Base-by-base conservation (phyloP, 2,113 vertebrate species). In the Erythrolamprus reginae region DNA sequence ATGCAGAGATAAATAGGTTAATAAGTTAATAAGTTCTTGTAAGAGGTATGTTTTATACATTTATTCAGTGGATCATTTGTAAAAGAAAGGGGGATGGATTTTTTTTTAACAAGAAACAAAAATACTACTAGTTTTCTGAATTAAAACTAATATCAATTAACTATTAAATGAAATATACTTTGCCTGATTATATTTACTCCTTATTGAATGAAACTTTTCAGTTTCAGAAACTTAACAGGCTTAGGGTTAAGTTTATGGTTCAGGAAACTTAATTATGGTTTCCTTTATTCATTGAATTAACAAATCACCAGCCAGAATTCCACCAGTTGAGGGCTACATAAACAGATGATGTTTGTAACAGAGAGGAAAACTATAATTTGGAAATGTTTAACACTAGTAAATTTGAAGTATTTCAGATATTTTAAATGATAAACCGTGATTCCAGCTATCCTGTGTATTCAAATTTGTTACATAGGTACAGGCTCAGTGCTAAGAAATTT, bases 1-100 rank as follows among this genome's bases (percentile, higher is more conserved):
- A 93, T 92, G 91, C 95, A 91, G 95, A 92, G 93, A 92, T 70
- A 1, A 28, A 10, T 90, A 90, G 86, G 28, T n/a, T n/a, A n/a
- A n/a, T n/a, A 92, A 95, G 90, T n/a, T n/a, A n/a, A n/a, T 94
- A 93, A 83, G 0, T 82, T 90, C 89, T 93, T 95, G 89, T 0
- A 24, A 94, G 26, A 91, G 92, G 92, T 0, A 19, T 90, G 91
- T 9, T 3, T 93, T 84, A 61, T 91, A 90, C 92, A 47, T 94
- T 86, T 51, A 51, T 87, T 48, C 91, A 65, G 17, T 88, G 86
- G 52, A 28, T 85, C 33, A 85, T 82, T 38, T 94, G 88, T 82
- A n/a, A 50, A 65, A 93, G 23, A 17, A 19, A 95, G 90, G 45
- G 47, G 47, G 12, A 4, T 48, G 23, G 82, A 5, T 28, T 84